Evolutionary conservation across 2,888 invertebrate genomes (phyloP).

Genomic region (Aporophyla lueneburgensis): DNA sequence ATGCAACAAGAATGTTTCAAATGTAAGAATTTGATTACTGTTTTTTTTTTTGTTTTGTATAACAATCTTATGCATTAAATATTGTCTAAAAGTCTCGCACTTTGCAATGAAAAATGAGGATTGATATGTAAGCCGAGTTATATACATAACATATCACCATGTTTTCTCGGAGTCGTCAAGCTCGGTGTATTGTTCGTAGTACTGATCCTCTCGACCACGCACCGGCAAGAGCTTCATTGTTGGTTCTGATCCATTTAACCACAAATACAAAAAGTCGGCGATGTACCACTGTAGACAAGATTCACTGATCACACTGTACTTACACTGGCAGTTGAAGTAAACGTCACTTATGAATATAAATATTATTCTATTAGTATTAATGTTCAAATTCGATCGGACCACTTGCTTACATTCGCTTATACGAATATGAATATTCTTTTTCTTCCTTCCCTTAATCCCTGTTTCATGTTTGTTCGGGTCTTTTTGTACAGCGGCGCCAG

Average conservation of each 20-base stretch:
- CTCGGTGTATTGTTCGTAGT: background rate
- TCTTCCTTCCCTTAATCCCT: too few relatives aligned
- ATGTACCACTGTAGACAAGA: background rate
- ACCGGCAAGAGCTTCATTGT: background rate
- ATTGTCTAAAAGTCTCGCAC: background rate
- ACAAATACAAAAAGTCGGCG: too few relatives aligned
- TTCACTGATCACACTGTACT: background rate
- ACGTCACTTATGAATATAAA: too few relatives aligned
- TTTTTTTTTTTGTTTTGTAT: background rate
- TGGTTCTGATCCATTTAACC: background rate
- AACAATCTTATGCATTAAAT: background rate
- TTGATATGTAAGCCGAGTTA: background rate
- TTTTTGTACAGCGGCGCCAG: too few relatives aligned
- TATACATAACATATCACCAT: too few relatives aligned
- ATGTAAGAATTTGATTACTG: constrained; percentile 27
- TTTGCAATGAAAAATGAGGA: background rate
- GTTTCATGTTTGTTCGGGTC: too few relatives aligned
- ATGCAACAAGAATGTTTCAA: constrained; percentile 13
- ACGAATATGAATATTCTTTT: too few relatives aligned
- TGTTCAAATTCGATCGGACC: too few relatives aligned
- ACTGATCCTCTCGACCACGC: background rate
- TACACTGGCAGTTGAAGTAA: background rate
- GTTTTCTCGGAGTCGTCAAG: background rate
- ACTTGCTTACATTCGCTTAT: too few relatives aligned
- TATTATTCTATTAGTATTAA: too few relatives aligned